A percentile compares a stretch with the other conserved stretches of the same genome.
These are phyloP conservation scores for Noturus placidus DNA, from an alignment of 2,113 vertebrate species.

Conservation along the genomic window DNA sequence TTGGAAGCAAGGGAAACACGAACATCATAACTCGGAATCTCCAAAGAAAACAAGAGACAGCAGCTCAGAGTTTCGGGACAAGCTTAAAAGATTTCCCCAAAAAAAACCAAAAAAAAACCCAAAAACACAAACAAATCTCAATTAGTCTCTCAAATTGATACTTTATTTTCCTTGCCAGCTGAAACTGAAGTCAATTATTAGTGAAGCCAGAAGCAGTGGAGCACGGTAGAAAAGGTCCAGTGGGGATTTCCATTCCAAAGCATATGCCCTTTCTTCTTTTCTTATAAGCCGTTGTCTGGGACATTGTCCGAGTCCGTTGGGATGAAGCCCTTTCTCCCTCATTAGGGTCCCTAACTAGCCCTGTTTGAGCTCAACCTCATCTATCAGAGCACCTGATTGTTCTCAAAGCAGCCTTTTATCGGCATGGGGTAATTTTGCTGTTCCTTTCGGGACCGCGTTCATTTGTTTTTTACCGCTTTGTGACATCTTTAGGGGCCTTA, in stretches of 20 bases:
- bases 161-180: slow-evolving; percentile 42
- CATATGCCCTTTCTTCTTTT: slow-evolving; percentile 42
- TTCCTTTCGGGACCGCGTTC: slow-evolving; percentile 33
- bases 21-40: slow-evolving; percentile 39
- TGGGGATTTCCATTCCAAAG: slow-evolving; percentile 37
- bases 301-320: slow-evolving; percentile 39
- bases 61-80: slow-evolving; percentile 10
- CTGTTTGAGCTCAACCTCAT: slow-evolving; percentile 47
- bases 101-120: no score
- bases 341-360: slow-evolving; percentile 53
- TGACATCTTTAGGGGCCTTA: slow-evolving; percentile 53
- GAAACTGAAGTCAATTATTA: slow-evolving; percentile 45
- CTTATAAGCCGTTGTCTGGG: slow-evolving; percentile 34
- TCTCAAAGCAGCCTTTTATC: slow-evolving; percentile 40
- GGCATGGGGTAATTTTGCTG: slow-evolving; percentile 40
- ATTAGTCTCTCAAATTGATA: slow-evolving; percentile 43
- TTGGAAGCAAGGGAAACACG: slow-evolving; percentile 44
- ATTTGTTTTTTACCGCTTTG: slow-evolving; percentile 46
- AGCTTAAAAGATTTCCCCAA: slow-evolving; percentile 16
- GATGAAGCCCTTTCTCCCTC: slow-evolving; percentile 47
- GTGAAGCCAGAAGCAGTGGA: slow-evolving; percentile 33
- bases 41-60: slow-evolving; percentile 49
- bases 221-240: slow-evolving; percentile 25
- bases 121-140: slow-evolving; percentile 36
- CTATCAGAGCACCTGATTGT: slow-evolving; percentile 47